A percentile compares a stretch with the other conserved stretches of the same genome.
Evolutionary conservation across 2,888 invertebrate species (phyloP).

Genomic region (Drosophila monieri): DNA sequence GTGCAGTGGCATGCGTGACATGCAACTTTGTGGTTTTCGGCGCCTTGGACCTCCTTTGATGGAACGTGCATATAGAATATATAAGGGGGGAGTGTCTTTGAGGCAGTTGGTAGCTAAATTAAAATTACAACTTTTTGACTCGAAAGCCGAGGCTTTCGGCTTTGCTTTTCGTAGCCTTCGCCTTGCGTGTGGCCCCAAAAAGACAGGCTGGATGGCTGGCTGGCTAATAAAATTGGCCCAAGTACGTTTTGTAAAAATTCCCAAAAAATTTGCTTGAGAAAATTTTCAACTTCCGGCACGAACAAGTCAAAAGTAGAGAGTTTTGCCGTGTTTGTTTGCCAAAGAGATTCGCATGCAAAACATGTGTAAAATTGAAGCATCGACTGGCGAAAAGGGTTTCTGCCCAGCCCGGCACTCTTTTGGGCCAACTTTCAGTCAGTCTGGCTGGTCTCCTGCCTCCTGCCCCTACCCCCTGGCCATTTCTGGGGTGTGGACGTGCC

Average conservation of each 20-base stretch:
- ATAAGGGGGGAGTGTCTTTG: slow-evolving; percentile 32
- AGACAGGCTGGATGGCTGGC: slow-evolving; percentile 3
- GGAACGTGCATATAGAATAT: background rate
- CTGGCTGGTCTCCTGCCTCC: too few species aligned
- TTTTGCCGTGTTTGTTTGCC: slow-evolving; percentile 39
- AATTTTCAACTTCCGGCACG: slow-evolving; percentile 67
- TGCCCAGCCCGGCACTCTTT: background rate
- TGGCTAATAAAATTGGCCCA: slow-evolving; percentile 67
- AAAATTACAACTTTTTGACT: slow-evolving; percentile 55
- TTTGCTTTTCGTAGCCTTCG: slow-evolving; percentile 8
- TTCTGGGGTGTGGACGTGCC: slow-evolving; percentile 38
- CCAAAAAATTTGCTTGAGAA: slow-evolving; percentile 70
- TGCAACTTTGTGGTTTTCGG: slow-evolving; percentile 55
- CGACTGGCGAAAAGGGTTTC: slow-evolving; percentile 30
- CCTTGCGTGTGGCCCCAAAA: slow-evolving; percentile 53
- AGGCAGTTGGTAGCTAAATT: slow-evolving; percentile 54
- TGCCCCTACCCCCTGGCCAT: background rate
- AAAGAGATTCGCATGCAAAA: slow-evolving; percentile 55
- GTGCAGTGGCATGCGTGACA: slow-evolving; percentile 36
- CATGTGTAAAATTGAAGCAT: slow-evolving; percentile 56
- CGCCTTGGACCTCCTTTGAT: slow-evolving; percentile 38
- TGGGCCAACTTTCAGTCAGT: background rate
- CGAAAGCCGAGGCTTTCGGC: slow-evolving; percentile 38
- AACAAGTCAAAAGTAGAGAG: slow-evolving; percentile 25
- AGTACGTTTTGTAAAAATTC: slow-evolving; percentile 75